Evolutionary conservation across 2,888 invertebrate genomes (phyloP), one percentile per base, ranked within the genome.

Genomic region (Anorthoa munda): DNA sequence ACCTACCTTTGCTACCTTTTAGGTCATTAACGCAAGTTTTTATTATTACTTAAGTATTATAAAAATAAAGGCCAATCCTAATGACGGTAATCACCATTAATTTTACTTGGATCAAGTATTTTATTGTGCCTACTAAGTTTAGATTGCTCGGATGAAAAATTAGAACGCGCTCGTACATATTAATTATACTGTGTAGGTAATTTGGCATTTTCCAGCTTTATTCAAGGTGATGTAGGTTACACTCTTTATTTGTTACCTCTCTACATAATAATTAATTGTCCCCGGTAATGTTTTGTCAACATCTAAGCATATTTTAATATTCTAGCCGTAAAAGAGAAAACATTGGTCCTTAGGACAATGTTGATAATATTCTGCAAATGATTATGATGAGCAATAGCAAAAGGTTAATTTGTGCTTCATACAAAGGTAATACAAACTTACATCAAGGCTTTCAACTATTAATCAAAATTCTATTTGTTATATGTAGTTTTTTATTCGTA

Each of bases 41-140:
- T 82, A 79, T 85, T 85, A 82, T 81, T 58, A 68, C 21, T 21
- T n/a, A 15, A 39, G 50, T 31, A 50, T 58, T 67, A 60, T 39
- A 75, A 74, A 78, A 80, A 58, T 80, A 77, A 64, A 77, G 72
- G 66, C 66, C 51, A 21, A 65, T 11, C 55, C 66, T 81, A 78
- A 83, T 79, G 76, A 78, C 72, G 0, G 77, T 75, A 79, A 87
- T 85, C 79, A 81, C 67, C 84, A 81, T 82, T 64, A 75, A 80
- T 81, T 78, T 82, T 55, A 79, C 70, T 79, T 71, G 77, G 56
- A 80, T 79, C 65, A 70, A 81, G 66, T 60, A 77, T 80, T 74
- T 68, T 75, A 75, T 79, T 69, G 53, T 70, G 65, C 65, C 69
- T 67, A 70, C 56, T 66, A 17, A 53, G 59, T 63, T 55, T 48